Conservation (phyloP, 1,140 invertebrate species). For the Drosophila micromelanica region DNA sequence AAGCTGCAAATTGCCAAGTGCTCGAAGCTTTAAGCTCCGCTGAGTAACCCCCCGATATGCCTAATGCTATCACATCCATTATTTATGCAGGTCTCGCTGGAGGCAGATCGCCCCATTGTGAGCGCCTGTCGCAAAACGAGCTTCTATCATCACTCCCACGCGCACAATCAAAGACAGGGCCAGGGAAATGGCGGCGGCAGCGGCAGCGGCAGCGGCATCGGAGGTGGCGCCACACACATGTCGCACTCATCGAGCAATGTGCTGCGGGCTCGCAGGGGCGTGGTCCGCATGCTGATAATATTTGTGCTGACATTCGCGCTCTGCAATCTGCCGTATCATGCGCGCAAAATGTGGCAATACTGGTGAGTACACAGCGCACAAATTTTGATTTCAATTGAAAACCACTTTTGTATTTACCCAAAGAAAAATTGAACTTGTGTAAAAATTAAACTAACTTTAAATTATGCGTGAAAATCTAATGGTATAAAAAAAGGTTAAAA, state of each 20-base stretch:
- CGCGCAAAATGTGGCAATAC: conserved; percentile 92
- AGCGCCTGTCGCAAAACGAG: conserved; percentile 81
- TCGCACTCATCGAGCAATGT: conserved; percentile 89
- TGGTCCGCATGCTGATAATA: conserved; percentile 92
- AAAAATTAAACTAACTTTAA: too few relatives aligned
- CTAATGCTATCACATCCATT: conserved; percentile 36
- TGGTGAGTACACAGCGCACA: conserved; percentile 83
- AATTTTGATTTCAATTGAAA: not conserved
- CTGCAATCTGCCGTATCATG: conserved; percentile 94
- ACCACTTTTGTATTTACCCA: too few relatives aligned
- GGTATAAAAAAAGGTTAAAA: too few relatives aligned
- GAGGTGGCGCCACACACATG: conserved; percentile 83
- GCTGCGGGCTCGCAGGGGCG: conserved; percentile 88
- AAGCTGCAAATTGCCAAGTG: not conserved
- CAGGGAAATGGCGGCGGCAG: conserved; percentile 28
- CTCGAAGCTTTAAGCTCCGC: not conserved
- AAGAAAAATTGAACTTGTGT: too few relatives aligned
- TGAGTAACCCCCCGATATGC: not conserved
- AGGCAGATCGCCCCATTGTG: conserved; percentile 82
- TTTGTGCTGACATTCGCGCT: conserved; percentile 93
- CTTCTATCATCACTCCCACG: conserved; percentile 68
- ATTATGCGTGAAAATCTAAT: too few relatives aligned
- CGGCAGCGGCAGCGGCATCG: conserved; percentile 9
- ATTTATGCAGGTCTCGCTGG: conserved; percentile 82
- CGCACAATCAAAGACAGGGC: conserved; percentile 58